Evolutionary conservation across 2,113 vertebrate species (phyloP).

Genomic region (Suricata suricatta): DNA sequence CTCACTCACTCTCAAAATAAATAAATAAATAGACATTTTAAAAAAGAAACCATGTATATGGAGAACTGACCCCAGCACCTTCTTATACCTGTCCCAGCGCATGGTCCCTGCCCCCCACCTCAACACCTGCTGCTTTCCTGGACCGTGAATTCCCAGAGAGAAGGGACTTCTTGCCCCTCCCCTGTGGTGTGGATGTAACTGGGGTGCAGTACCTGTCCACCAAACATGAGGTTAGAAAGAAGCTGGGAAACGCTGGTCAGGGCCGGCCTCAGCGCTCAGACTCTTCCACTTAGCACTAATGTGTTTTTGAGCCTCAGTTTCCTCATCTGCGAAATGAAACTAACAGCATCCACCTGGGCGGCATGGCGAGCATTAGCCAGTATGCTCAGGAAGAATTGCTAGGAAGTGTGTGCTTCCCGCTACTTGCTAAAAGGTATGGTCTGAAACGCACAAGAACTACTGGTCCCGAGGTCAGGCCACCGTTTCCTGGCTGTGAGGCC

Average conservation of each 20-base stretch:
- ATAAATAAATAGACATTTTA: too few relatives aligned
- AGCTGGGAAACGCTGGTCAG: neutral
- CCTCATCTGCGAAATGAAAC: neutral
- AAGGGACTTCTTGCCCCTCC: neutral
- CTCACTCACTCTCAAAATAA: too few relatives aligned
- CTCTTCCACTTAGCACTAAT: neutral
- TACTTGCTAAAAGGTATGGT: neutral
- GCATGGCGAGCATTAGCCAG: neutral
- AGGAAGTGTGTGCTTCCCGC: neutral
- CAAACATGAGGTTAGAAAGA: neutral
- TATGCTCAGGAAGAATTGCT: neutral
- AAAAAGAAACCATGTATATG: neutral
- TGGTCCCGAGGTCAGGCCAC: neutral
- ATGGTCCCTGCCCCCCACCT: accelerated
- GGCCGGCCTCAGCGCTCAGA: too few relatives aligned
- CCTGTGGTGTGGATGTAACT: neutral
- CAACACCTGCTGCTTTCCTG: neutral
- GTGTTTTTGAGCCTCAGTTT: neutral
- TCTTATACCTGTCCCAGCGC: neutral
- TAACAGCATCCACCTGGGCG: neutral
- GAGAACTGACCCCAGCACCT: neutral
- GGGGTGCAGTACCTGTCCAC: neutral
- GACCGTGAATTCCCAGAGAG: neutral
- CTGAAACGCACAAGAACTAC: neutral
- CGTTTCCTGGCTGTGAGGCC: neutral